Evolutionary conservation across 2,888 invertebrate species (phyloP), one percentile per base, ranked within the genome.

Genomic region (Platycheirus rosarum): DNA sequence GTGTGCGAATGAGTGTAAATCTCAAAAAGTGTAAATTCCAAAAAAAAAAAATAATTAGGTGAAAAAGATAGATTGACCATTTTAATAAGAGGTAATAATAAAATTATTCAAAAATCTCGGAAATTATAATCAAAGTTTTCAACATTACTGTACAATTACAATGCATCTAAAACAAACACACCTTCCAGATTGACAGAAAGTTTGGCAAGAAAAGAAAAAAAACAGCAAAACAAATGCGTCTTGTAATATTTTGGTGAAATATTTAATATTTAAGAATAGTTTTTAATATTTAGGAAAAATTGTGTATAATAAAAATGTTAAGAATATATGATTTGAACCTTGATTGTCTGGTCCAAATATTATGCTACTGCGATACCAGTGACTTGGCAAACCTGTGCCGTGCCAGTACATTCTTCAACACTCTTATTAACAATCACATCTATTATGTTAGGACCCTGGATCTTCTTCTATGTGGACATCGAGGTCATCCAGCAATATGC

Each of bases 301-400:
- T 5, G n/a, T n/a, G 16, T 20, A 40, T 53, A 46, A 46, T n/a
- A 11, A 77, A 51, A 18, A 84, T 71, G 53, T 79, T 88, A 85
- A 86, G 85, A 62, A 84, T 89, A 18, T 85, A 85, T 11, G 87
- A 89, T 57, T 86, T 90, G 29, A 88, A 89, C 85, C 62, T 87
- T 20, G 89, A 90, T 84, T 88, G 93, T 84, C 87, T 93, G 11
- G 85, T 93, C 42, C 87, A 90, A 76, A 92, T 93, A 85, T 92
- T 93, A 84, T 89, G 90, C 85, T 92, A 91, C 85, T 92, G 92
- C 84, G 88, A 91, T 82, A 90, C 91, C 42, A 86, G 86, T 53
- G 93, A 93, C 85, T 88, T 93, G 51, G 88, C 91, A 14, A 90
- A 90, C 65, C 88, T 93, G 35, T 91, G 91, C 80, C 87, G 90